Conservation (phyloP, 2,113 vertebrate genomes). For the Camelus dromedarius region DNA sequence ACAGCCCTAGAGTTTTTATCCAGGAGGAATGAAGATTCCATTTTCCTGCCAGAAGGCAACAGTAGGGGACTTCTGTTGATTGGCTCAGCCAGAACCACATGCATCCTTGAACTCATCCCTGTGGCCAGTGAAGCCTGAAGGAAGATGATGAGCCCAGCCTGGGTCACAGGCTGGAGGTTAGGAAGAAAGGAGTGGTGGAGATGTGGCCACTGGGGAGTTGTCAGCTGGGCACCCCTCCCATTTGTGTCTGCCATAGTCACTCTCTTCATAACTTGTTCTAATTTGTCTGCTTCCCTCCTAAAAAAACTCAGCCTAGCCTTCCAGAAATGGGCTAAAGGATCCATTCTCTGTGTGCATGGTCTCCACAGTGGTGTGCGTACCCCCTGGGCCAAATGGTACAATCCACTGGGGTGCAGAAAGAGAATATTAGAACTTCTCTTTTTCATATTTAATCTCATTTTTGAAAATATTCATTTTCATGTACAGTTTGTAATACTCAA, state of each 20-base stretch:
- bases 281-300: background rate
- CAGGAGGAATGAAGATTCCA: background rate
- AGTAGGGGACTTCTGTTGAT: no score
- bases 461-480: conserved; percentile 67
- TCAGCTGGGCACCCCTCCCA: no score
- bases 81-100: background rate
- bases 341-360: background rate
- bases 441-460: conserved; percentile 61
- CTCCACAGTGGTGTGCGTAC: background rate
- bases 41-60: background rate
- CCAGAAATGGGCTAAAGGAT: background rate
- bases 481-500: conserved; percentile 30
- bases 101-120: no score
- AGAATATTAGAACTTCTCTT: conserved; percentile 25
- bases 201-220: background rate
- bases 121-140: background rate
- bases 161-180: background rate
- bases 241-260: background rate
- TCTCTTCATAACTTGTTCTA: background rate
- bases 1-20: background rate
- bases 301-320: background rate
- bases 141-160: background rate
- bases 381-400: no score
- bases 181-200: background rate
- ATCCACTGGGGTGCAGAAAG: background rate